Evolutionary conservation across 1,140 invertebrate species (phyloP), one percentile per base, ranked within the genome.

Genomic region (Heliconius hermathena): DNA sequence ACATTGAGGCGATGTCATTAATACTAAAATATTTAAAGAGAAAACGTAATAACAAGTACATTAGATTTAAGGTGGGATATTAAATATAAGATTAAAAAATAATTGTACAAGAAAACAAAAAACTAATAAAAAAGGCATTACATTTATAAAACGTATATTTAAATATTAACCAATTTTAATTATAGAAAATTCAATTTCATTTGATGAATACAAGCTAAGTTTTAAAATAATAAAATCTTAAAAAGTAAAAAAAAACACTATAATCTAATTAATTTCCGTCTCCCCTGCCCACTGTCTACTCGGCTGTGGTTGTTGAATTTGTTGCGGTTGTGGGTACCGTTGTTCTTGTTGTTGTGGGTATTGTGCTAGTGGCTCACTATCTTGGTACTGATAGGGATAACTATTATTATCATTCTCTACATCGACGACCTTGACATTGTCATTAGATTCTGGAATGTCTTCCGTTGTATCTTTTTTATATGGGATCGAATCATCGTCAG

Each of bases 401-500:
- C 74, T 77, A 9, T 77, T 83, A 16, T 83, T 76, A 73, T 81
- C 78, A 74, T 75, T 82, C 33, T 41, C 66, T 22, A 79, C 73
- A 74, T 80, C 83, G 11, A 88, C 90, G 2, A 83, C 84, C 60
- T 86, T 88, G 0, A 92, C 86, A 2, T 87, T 80, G 3, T 92
- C 92, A 13, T 87, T 89, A 0, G 92, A 91, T 33, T 90, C 87
- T 1, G 93, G 93, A 72, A 87, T 93, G 57, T 94, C 92, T 78
- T 94, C 91, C 0, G 86, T 84, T 2, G 85, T 76, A 74, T 92
- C 93, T 77, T 93, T 94, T 80, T 94, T 94, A 87, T 93, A 94
- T 16, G 93, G 93, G 52, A 94, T 93, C 71, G 91, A 93, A 0
- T 94, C 92, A 38, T 93, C 91, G 49, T 94, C 93, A 0, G 93